Evolutionary conservation across 1,140 invertebrate genomes (phyloP).

Genomic region (Calephelis nemesis): DNA sequence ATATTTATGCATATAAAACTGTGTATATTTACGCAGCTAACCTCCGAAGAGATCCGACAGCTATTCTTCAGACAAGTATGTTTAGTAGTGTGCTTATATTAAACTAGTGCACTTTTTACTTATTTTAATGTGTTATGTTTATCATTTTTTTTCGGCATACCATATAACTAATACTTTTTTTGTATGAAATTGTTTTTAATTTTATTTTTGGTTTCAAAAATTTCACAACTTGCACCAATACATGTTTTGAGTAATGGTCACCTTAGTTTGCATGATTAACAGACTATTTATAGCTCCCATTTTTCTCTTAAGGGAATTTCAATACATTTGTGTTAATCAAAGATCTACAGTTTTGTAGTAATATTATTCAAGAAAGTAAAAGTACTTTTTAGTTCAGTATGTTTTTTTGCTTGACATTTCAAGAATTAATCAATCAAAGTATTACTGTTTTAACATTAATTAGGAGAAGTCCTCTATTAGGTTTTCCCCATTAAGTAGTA

Average conservation of each 20-base stretch:
- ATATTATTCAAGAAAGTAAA: no score
- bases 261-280: neutral
- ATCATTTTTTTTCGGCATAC: neutral
- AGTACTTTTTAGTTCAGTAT: no score
- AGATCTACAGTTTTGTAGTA: no score
- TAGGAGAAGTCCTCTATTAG: no score
- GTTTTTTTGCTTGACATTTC: no score
- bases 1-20: conserved; percentile 24
- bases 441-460: no score
- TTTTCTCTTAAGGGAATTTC: no score
- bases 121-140: neutral
- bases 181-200: neutral
- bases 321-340: no score
- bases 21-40: conserved; percentile 54
- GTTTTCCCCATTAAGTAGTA: no score
- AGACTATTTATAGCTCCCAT: neutral
- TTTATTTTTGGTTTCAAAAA: neutral
- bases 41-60: conserved; percentile 50
- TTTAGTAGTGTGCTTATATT: conserved; percentile 32
- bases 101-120: neutral
- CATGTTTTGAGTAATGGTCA: neutral
- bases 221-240: no score
- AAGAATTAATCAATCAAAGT: no score
- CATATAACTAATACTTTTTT: neutral
- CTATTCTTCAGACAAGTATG: conserved; percentile 59